Percentiles rank a stretch among this genome's conserved stretches.
Evolutionary conservation across 2,113 vertebrate species (phyloP).

Genomic region (Ciconia boyciana): DNA sequence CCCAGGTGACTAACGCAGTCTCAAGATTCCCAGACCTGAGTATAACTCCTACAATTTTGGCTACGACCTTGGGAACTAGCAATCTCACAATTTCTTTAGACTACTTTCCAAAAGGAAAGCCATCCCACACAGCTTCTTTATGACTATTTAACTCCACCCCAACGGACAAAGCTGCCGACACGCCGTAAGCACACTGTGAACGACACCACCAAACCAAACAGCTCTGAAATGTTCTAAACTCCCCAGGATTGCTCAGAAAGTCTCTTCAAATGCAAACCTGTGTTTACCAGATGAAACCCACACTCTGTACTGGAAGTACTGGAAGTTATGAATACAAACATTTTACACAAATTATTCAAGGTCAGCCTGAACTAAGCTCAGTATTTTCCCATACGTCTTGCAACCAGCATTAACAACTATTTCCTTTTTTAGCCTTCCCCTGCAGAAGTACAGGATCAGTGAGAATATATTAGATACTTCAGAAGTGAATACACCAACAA

Average conservation of each 20-base stretch:
- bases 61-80: neutral
- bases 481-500: neutral
- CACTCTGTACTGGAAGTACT: too few relatives aligned
- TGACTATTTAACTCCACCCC: fast-evolving
- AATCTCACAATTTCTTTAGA: fast-evolving
- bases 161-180: neutral
- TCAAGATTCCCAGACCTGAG: neutral
- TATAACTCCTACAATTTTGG: neutral
- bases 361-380: neutral
- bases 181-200: fast-evolving
- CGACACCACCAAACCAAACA: fast-evolving
- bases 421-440: neutral
- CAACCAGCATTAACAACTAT: neutral
- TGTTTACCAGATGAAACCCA: neutral
- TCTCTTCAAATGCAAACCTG: neutral
- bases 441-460: neutral
- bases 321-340: too few relatives aligned
- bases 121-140: too few relatives aligned
- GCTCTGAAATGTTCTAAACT: neutral
- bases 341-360: neutral
- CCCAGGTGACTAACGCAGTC: too few relatives aligned
- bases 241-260: neutral
- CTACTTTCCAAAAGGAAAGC: neutral
- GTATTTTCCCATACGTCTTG: neutral
- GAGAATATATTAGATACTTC: fast-evolving